These are phyloP conservation scores for Pipistrellus pipistrellus DNA, from an alignment of 2,797 vertebrate species.

Conservation along the genomic window DNA sequence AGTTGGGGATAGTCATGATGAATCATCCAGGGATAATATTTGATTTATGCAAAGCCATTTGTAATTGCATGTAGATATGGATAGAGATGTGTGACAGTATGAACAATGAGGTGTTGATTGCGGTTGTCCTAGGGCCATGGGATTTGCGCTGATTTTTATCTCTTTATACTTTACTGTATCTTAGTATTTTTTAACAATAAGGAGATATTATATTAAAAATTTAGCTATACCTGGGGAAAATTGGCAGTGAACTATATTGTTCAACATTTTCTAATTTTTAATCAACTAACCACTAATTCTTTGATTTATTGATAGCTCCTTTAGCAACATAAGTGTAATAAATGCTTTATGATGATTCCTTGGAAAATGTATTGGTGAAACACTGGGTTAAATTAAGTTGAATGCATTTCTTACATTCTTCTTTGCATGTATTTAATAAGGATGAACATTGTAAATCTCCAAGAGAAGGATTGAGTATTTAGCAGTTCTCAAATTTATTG, in stretches of 20 bases:
- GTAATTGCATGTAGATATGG: background rate
- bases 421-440: background rate
- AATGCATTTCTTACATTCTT: background rate
- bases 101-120: background rate
- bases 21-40: background rate
- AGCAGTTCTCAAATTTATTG: background rate
- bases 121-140: background rate
- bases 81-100: background rate
- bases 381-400: background rate
- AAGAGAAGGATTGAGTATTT: background rate
- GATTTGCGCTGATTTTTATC: background rate
- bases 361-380: conserved; percentile 21
- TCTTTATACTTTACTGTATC: background rate
- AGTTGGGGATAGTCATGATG: background rate
- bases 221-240: background rate
- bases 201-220: background rate
- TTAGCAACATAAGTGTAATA: background rate
- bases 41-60: background rate
- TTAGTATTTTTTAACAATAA: background rate
- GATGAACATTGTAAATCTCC: background rate
- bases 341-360: background rate
- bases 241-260: background rate
- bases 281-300: background rate
- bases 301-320: conserved; percentile 18
- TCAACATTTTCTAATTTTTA: conserved; percentile 29